Conservation (phyloP, 2,797 vertebrate genomes). For the Sebastes kiyomatsui region DNA sequence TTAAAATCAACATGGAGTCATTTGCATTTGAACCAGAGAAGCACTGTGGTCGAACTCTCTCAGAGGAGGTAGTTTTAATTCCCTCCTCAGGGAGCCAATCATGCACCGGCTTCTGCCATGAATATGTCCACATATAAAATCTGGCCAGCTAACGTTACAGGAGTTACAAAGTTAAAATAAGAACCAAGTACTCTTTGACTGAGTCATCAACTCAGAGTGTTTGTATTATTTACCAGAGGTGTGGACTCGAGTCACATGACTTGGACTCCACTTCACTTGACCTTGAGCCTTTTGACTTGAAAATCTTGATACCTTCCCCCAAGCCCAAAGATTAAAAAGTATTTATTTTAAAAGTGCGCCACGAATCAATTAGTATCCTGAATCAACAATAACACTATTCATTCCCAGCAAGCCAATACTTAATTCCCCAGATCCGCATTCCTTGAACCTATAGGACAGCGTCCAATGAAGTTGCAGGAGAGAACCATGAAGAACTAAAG, state of each 20-base stretch:
- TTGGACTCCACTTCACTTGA: background rate
- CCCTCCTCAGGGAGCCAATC: conserved; percentile 28
- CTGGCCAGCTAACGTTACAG: background rate
- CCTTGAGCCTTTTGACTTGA: background rate
- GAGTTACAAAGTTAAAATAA: background rate
- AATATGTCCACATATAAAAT: conserved; percentile 5
- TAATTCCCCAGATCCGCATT: no score
- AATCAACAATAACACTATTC: background rate
- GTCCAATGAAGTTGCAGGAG: no score
- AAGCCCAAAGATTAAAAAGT: background rate
- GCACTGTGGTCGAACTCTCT: conserved; percentile 14
- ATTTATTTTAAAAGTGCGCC: background rate
- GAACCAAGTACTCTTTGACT: background rate
- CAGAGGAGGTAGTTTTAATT: conserved; percentile 10
- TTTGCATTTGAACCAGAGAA: conserved; percentile 35
- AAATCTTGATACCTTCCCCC: background rate
- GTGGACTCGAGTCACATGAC: background rate
- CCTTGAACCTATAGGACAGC: no score
- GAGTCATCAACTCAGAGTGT: background rate
- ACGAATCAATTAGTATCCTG: background rate
- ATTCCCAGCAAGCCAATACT: background rate
- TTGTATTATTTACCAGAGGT: background rate
- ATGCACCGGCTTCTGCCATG: background rate
- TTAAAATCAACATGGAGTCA: background rate
- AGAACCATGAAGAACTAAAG: no score